These are phyloP conservation scores for Gymnarchus niloticus DNA, from an alignment of 2,113 vertebrate species.

Conservation along the genomic window DNA sequence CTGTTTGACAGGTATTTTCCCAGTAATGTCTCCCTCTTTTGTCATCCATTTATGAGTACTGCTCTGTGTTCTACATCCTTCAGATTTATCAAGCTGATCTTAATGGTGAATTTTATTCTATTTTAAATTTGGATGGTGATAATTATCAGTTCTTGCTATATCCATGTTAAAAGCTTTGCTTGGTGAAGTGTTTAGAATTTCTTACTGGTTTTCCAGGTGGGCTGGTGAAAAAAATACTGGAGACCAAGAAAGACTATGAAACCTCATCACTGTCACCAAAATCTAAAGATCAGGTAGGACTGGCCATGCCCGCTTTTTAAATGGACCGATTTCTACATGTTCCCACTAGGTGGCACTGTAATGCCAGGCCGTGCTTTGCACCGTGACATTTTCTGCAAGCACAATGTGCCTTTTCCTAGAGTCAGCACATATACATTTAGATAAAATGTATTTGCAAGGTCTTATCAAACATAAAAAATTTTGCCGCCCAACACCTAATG, in stretches of 20 bases:
- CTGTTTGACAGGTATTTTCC: neutral
- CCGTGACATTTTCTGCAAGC: no score
- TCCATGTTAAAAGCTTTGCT: neutral
- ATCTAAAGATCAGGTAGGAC: slow-evolving; percentile 69
- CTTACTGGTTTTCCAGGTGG: slow-evolving; percentile 64
- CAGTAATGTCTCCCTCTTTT: neutral
- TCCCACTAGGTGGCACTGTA: slow-evolving; percentile 52
- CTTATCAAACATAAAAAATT: no score
- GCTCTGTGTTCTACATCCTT: neutral
- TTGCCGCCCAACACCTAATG: no score
- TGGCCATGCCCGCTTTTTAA: neutral
- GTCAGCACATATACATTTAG: neutral
- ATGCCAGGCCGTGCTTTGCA: neutral
- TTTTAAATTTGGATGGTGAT: neutral
- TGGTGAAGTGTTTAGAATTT: neutral
- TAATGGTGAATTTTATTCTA: neutral
- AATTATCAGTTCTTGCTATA: neutral
- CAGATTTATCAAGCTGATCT: neutral
- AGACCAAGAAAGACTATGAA: slow-evolving; percentile 92
- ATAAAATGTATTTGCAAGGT: slow-evolving; percentile 14
- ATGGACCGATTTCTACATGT: neutral
- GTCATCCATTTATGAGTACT: no score
- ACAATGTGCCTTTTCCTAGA: slow-evolving; percentile 46
- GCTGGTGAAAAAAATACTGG: slow-evolving; percentile 89
- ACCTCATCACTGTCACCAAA: slow-evolving; percentile 55